phyloP scores from a whole-genome alignment of 2,888 invertebrate species.

The Chymomyza caudatula region DNA sequence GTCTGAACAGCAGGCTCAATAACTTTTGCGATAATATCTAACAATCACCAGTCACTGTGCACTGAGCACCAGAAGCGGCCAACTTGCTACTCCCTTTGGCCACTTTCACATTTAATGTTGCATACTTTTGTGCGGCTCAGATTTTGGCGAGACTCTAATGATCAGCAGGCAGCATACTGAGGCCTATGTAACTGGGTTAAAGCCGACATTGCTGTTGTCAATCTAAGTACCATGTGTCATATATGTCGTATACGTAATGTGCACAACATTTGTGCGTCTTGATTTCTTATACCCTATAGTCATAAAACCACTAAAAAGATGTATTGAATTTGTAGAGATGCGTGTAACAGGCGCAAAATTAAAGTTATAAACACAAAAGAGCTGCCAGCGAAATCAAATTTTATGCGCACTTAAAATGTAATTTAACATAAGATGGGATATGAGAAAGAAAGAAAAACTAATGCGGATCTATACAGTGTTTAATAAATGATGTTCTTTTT shows the following conservation, averaged over 20 bases:
- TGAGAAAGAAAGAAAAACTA: too few species aligned
- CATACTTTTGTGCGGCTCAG: conserved; percentile 55
- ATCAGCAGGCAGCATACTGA: conserved; percentile 35
- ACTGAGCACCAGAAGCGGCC: conserved; percentile 14
- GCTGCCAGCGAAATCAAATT: too few species aligned
- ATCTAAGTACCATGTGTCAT: conserved; percentile 57
- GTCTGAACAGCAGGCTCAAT: conserved; percentile 43
- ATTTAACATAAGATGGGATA: too few species aligned
- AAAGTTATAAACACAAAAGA: background rate
- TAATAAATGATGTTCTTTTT: too few species aligned
- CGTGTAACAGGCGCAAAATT: background rate
- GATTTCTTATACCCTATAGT: background rate
- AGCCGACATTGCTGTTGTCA: conserved; percentile 34
- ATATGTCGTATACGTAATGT: conserved; percentile 55
- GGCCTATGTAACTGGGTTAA: background rate
- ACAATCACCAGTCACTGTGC: conserved; percentile 42
- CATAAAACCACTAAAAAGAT: background rate
- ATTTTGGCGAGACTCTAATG: conserved; percentile 56
- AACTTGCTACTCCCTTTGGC: conserved; percentile 9
- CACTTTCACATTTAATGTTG: conserved; percentile 55
- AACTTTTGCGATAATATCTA: conserved; percentile 67
- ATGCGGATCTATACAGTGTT: too few species aligned
- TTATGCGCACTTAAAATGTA: too few species aligned
- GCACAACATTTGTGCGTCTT: background rate
- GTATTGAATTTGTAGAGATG: background rate